These are phyloP conservation scores for Piprites chloris DNA, from an alignment of 2,113 vertebrate species.

Conservation along the genomic window DNA sequence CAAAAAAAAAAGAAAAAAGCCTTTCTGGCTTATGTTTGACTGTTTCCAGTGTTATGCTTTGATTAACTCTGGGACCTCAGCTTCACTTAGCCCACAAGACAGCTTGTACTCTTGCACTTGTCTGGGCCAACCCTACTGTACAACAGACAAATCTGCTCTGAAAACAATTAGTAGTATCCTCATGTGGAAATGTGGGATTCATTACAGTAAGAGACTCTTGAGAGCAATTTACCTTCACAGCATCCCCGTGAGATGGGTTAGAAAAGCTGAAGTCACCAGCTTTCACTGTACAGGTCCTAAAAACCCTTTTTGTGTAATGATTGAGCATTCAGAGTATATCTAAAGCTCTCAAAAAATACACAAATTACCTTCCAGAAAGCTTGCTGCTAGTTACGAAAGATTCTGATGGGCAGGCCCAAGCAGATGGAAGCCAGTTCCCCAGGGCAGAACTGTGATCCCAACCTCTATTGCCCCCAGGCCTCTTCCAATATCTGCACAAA, in stretches of 20 bases:
- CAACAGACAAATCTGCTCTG: not conserved
- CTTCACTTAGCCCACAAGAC: not conserved
- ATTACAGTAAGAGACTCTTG: not conserved
- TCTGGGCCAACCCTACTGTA: not conserved
- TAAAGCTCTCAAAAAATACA: not conserved
- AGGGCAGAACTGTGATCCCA: not conserved
- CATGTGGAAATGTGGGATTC: not conserved
- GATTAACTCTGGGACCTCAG: not conserved
- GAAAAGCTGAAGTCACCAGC: not conserved
- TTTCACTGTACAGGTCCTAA: not conserved
- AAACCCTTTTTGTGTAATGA: not conserved
- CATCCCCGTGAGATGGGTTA: not conserved
- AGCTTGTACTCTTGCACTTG: not conserved
- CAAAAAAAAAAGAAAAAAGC: too few species aligned
- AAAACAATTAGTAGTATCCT: not conserved
- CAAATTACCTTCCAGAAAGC: not conserved
- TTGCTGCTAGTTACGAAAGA: not conserved
- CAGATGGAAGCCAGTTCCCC: not conserved
- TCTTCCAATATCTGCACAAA: accelerated
- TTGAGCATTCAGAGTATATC: not conserved
- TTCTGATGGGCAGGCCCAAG: not conserved
- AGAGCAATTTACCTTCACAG: not conserved
- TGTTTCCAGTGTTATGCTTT: not conserved
- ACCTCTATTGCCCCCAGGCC: not conserved
- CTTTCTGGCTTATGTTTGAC: not conserved